Evolutionary conservation across 2,888 invertebrate genomes (phyloP), one percentile per base, ranked within the genome.

Genomic region (Podabrus alpinus): DNA sequence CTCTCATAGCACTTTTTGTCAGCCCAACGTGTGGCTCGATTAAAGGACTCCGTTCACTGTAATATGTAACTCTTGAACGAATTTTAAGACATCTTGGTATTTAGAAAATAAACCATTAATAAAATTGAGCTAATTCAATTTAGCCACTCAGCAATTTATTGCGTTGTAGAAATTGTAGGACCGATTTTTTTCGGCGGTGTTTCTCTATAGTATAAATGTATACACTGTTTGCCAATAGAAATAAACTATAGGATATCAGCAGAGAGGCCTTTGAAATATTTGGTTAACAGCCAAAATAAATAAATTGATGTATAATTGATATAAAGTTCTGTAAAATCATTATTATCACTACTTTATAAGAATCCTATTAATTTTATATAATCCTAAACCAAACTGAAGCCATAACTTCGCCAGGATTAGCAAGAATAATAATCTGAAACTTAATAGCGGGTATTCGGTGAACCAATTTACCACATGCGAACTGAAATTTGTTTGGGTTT

Each of bases 401-500:
- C 17, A 73, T 73, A 73, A 73, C 68, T 73, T 69, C 73, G 29
- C 69, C 15, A 66, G 73, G 73, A 73, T 73, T 73, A 73, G 66
- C 73, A 72, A 15, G 73, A 66, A 73, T 73, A 73, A 73, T 73
- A 73, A 69, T 69, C 69, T 73, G 66, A 62, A 73, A 69, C 66
- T 64, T 73, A 73, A 73, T 73, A 69, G 68, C 69, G 21, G 68
- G 59, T 45, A 73, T 68, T 73, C 64, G 72, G 69, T 69, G 69
- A 59, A 64, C 64, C 69, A 73, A 73, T 73, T 73, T 68, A 29
- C 73, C 73, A 73, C 68, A 73, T 73, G 73, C 69, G 73, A 69
- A 73, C 73, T 66, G 69, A 68, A 73, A 73, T 73, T 73, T 69
- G 72, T 72, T 72, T 68, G 72, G 69, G 59, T 73, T 73, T 73